Evolutionary conservation across 2,888 invertebrate species (phyloP).

Genomic region (Hydriomena furcata): DNA sequence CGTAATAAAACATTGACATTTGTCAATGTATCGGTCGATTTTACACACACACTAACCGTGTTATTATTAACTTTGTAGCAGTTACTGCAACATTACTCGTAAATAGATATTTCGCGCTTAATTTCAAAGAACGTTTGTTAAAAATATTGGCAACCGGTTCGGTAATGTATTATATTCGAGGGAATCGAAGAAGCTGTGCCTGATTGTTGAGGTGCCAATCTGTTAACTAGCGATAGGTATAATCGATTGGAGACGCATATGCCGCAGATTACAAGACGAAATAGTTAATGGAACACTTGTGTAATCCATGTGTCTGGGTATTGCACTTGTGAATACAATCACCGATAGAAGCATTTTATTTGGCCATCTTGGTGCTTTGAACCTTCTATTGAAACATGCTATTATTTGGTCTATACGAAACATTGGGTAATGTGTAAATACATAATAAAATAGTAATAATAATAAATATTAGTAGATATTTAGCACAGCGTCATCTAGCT

Average conservation of each 20-base stretch:
- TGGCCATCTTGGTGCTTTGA: too few species aligned
- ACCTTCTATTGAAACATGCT: too few species aligned
- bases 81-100: too few species aligned
- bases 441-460: too few species aligned
- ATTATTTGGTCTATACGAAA: too few species aligned
- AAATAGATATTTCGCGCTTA: slow-evolving; percentile 31
- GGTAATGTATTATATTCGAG: slow-evolving; percentile 21
- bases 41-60: neutral
- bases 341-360: too few species aligned
- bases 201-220: slow-evolving; percentile 19
- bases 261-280: slow-evolving; percentile 38
- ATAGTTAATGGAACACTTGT: slow-evolving; percentile 26
- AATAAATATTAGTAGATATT: too few species aligned
- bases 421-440: too few species aligned
- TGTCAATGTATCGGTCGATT: too few species aligned
- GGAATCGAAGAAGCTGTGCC: slow-evolving; percentile 9
- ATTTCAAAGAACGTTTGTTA: slow-evolving; percentile 8
- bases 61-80: slow-evolving; percentile 23
- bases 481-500: too few species aligned
- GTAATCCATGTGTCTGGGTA: neutral
- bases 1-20: too few species aligned
- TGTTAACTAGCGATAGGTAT: slow-evolving; percentile 22
- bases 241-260: slow-evolving; percentile 56
- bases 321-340: neutral
- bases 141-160: slow-evolving; percentile 16